Evolutionary conservation across 2,888 invertebrate genomes (phyloP).

Genomic region (Scaptomyza tumidula): DNA sequence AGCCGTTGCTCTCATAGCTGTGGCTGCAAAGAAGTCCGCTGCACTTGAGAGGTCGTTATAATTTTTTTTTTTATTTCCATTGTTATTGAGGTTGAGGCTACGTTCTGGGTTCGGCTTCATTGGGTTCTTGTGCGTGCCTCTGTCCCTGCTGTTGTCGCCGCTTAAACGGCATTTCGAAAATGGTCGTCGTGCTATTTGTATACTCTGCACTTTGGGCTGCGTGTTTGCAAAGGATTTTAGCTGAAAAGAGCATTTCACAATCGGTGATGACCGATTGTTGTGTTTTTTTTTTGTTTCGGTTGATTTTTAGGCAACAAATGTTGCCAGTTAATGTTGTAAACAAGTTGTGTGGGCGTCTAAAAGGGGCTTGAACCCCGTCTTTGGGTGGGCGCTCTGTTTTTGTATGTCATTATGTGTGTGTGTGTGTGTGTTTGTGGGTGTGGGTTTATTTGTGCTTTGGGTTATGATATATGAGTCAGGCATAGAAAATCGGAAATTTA

Average conservation of each 20-base stretch:
- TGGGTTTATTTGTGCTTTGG: constrained; percentile 22
- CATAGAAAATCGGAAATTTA: constrained; percentile 77
- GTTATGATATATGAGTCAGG: constrained; percentile 74
- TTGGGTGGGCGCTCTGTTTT: constrained; percentile 21
- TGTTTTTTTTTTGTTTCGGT: constrained; percentile 9
- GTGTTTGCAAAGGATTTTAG: neutral
- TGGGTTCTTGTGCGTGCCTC: constrained; percentile 67
- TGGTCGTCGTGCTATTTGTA: constrained; percentile 30
- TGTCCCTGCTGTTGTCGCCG: constrained; percentile 38
- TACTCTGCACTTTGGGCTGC: neutral
- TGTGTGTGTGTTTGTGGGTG: constrained; percentile 19
- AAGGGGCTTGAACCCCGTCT: constrained; percentile 28
- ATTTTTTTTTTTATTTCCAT: constrained; percentile 60
- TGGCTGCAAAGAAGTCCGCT: constrained; percentile 21
- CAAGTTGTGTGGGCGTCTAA: constrained; percentile 56
- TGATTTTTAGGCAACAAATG: constrained; percentile 69
- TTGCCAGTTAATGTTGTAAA: constrained; percentile 80
- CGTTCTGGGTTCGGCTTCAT: constrained; percentile 35
- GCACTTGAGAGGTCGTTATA: constrained; percentile 63
- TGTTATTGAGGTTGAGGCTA: constrained; percentile 4
- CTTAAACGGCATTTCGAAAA: constrained; percentile 62
- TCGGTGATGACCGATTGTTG: neutral
- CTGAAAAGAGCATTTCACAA: constrained; percentile 1
- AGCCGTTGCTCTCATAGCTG: constrained; percentile 38
- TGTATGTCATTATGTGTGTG: constrained; percentile 20